A percentile compares a stretch with the other conserved stretches of the same genome.
phyloP scores from a whole-genome alignment of 2,888 invertebrate genomes.

The Meghimatium bilineatum region DNA sequence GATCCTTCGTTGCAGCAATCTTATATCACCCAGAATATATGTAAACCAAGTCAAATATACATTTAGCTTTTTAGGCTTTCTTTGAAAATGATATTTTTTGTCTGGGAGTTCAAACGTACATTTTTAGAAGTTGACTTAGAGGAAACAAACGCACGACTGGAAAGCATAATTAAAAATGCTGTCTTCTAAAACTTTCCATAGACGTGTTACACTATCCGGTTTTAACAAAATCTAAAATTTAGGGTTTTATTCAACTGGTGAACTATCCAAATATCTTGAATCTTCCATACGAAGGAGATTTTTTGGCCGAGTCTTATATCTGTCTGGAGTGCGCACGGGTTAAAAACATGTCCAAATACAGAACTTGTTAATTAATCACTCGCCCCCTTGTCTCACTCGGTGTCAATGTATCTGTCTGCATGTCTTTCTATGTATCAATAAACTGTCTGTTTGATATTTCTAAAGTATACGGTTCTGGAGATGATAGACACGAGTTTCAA shows the following conservation, averaged over 20 bases:
- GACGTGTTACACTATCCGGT: not conserved
- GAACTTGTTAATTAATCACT: not conserved
- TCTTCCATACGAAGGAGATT: not conserved
- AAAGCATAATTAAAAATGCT: conserved; percentile 3
- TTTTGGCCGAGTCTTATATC: not conserved
- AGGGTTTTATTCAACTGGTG: not conserved
- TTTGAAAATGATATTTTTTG: not conserved
- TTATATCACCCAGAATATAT: not conserved
- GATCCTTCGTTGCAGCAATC: not conserved
- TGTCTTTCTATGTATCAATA: not conserved
- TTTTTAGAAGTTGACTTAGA: not conserved
- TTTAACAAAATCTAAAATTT: not conserved
- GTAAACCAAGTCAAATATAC: not conserved
- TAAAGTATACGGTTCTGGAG: not conserved
- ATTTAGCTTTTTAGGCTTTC: not conserved
- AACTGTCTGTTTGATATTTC: conserved; percentile 2
- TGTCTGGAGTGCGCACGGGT: not conserved
- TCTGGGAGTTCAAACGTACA: not conserved
- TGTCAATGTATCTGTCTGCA: not conserved
- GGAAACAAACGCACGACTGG: not conserved
- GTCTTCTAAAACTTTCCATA: not conserved
- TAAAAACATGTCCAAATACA: not conserved
- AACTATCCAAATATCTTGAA: not conserved
- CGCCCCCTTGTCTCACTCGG: not conserved
- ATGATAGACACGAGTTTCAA: not conserved